Conservation (phyloP, 2,888 invertebrate genomes). For the Agrilus biguttatus region DNA sequence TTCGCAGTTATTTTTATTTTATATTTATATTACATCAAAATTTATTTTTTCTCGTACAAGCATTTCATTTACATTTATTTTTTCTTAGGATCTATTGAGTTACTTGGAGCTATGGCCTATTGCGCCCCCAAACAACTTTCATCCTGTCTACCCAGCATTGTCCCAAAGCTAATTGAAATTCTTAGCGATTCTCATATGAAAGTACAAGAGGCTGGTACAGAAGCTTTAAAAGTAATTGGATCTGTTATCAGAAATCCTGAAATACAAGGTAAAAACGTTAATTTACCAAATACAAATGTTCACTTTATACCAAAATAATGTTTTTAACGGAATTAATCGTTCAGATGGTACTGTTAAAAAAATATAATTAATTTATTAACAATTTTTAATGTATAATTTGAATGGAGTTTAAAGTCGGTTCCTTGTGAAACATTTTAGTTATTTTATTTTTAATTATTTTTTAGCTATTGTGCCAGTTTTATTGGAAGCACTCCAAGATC, state of each 20-base stretch:
- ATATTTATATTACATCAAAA: background rate
- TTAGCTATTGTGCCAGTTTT: slow-evolving; percentile 74
- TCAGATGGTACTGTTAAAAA: background rate
- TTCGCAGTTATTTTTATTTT: background rate
- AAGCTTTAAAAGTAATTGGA: slow-evolving; percentile 90
- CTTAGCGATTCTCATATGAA: slow-evolving; percentile 94
- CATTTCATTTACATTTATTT: background rate
- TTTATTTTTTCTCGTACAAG: too few relatives aligned
- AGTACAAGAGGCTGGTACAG: slow-evolving; percentile 92
- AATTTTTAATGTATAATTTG: too few relatives aligned
- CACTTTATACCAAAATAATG: background rate
- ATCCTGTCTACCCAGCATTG: slow-evolving; percentile 93
- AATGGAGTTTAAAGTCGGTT: too few relatives aligned
- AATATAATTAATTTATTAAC: too few relatives aligned
- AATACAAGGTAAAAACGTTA: slow-evolving; percentile 55
- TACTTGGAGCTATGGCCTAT: slow-evolving; percentile 95
- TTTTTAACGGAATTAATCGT: background rate
- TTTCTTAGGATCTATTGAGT: slow-evolving; percentile 71
- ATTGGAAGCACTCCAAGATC: slow-evolving; percentile 86
- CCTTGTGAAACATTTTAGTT: too few relatives aligned
- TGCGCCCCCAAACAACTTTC: slow-evolving; percentile 98
- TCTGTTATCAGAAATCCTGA: slow-evolving; percentile 97
- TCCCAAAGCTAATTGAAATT: slow-evolving; percentile 93
- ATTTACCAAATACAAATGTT: background rate
- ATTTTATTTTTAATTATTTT: slow-evolving; percentile 1